These are phyloP conservation scores for Drosophila ambigua DNA, from an alignment of 1,140 invertebrate genomes.

Conservation along the genomic window DNA sequence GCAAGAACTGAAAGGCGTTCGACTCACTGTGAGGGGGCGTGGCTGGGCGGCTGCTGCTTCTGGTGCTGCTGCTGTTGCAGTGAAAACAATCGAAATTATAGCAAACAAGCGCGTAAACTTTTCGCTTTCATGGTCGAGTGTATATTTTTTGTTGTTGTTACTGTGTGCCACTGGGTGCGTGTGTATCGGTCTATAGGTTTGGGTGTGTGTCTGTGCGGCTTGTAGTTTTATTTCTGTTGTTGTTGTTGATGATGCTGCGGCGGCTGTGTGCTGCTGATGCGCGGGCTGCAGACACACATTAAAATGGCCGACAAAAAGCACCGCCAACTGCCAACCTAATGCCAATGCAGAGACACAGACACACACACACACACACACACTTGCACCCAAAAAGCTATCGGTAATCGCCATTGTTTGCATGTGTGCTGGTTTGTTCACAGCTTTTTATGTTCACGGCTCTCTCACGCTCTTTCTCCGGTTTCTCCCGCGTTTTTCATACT, in stretches of 20 bases:
- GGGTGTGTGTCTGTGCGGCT: slow-evolving; percentile 19
- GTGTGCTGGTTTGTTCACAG: slow-evolving; percentile 2
- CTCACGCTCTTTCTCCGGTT: too few relatives aligned
- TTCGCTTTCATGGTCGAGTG: slow-evolving; percentile 66
- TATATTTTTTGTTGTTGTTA: slow-evolving; percentile 19
- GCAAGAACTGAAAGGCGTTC: slow-evolving; percentile 31
- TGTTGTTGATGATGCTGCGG: too few relatives aligned
- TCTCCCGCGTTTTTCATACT: too few relatives aligned
- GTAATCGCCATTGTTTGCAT: slow-evolving; percentile 26
- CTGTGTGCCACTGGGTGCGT: slow-evolving; percentile 19
- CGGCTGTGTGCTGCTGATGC: slow-evolving; percentile 37
- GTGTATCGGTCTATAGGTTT: slow-evolving; percentile 15
- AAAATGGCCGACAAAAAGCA: slow-evolving; percentile 74
- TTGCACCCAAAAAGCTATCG: not conserved
- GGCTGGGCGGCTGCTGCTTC: slow-evolving; percentile 12
- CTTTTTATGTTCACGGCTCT: slow-evolving; percentile 6
- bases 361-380: not conserved
- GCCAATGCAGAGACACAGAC: slow-evolving; percentile 40
- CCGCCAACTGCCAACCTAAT: slow-evolving; percentile 62
- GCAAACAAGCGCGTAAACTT: slow-evolving; percentile 80
- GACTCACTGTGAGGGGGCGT: slow-evolving; percentile 26
- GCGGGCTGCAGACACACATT: slow-evolving; percentile 57
- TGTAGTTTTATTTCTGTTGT: slow-evolving; percentile 66
- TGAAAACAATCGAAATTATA: slow-evolving; percentile 82
- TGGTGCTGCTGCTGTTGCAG: slow-evolving; percentile 50